Evolutionary conservation across 2,113 vertebrate species (phyloP), one percentile per base, ranked within the genome.

Genomic region (Oostethus manadensis): DNA sequence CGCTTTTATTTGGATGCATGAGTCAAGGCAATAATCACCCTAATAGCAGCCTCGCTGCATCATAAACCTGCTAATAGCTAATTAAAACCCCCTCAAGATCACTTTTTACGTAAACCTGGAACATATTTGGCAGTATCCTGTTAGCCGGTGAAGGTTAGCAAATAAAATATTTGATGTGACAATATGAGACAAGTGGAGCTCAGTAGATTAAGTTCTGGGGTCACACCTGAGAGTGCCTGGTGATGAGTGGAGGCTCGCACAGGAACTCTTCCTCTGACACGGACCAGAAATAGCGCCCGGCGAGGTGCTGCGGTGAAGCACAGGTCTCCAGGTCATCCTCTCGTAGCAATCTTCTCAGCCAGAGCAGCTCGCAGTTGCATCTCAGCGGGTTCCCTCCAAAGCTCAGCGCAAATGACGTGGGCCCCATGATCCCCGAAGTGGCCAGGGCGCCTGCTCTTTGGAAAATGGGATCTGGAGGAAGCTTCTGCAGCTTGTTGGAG

Each of bases 251-350:
- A 18, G 94, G 95, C 76, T 99, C 97, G 1, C 97, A 99, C 49
- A 98, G 84, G 80, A 99, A 99, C 83, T 99, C 97, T 71, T 99
- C 96, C 83, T 99, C 97, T 0, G 96, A 96, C 63, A 99, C 92
- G 0, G 95, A 98, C 97, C 97, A 99, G 82, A 99, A 99, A 73
- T 99, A 99, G 26, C 97, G 93, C 16, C 96, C 97, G 0, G 94
- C 92, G 48, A 99, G 87, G 56, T 98, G 94, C 0, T 92, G 85
- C 0, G 97, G 97, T 49, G 95, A 93, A 26, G 97, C 96, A 0
- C 97, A 99, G 0, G 97, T 99, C 87, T 99, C 97, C 73, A 99
- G 84, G 76, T 99, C 96, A 0, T 98, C 96, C 71, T 98, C 96
- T 70, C 96, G 83, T 11, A 90, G 87, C 33, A 99, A 80, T 29